Conservation (phyloP, 2,113 vertebrate genomes). For the Misgurnus anguillicaudatus region DNA sequence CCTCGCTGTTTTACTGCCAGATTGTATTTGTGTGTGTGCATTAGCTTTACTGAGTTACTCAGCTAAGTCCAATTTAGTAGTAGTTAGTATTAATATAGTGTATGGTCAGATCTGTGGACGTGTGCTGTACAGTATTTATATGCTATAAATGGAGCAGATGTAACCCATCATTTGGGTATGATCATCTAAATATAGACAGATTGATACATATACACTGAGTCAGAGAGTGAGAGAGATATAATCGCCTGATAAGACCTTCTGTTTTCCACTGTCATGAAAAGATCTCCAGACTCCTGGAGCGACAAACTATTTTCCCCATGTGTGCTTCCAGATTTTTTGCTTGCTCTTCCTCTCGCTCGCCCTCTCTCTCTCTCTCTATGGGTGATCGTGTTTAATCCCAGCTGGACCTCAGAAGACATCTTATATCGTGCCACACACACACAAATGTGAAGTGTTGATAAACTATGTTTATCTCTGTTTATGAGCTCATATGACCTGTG, state of each 20-base stretch:
- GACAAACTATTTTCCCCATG: conserved; percentile 55
- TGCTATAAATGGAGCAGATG: neutral
- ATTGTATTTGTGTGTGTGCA: conserved; percentile 34
- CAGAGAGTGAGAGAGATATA: conserved; percentile 24
- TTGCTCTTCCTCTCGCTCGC: neutral
- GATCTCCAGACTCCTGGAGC: conserved; percentile 54
- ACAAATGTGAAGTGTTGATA: neutral
- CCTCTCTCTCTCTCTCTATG: neutral
- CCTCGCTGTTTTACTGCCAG: conserved; percentile 33
- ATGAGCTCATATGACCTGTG: neutral
- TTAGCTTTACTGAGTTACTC: conserved; percentile 7
- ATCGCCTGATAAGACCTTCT: conserved; percentile 50
- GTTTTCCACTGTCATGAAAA: conserved; percentile 53
- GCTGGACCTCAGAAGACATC: conserved; percentile 21
- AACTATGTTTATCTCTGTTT: neutral
- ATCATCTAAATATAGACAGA: neutral
- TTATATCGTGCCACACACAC: too few species aligned
- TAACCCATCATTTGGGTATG: neutral
- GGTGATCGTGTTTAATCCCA: conserved; percentile 29
- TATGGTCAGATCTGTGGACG: conserved; percentile 4
- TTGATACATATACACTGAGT: conserved; percentile 7
- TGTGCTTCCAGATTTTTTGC: conserved; percentile 48
- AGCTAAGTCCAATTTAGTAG: conserved; percentile 9
- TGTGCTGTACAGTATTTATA: neutral
- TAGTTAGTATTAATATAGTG: conserved; percentile 5